Evolutionary conservation across 2,888 invertebrate genomes (phyloP).

Genomic region (Drosophila sordidapex): DNA sequence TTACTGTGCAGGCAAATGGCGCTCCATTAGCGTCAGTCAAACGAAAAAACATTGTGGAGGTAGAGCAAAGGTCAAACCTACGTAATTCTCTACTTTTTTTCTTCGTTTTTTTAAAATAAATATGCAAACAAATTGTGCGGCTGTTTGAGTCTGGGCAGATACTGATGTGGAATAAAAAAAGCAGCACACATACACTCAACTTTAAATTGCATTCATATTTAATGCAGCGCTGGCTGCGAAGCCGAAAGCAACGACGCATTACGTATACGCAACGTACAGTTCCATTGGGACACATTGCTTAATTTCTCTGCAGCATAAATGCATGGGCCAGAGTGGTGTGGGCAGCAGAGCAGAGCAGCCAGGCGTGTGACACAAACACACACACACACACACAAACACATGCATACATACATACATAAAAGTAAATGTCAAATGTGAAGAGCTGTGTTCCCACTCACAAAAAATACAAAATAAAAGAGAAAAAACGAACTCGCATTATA

Average conservation of each 20-base stretch:
- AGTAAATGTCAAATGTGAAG: constrained; percentile 72
- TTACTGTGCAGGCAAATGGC: constrained; percentile 60
- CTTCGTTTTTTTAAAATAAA: constrained; percentile 41
- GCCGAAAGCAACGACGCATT: constrained; percentile 67
- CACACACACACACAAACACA: constrained; percentile 15
- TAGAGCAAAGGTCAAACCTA: constrained; percentile 54
- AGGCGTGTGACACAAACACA: constrained; percentile 60
- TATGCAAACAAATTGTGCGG: constrained; percentile 69
- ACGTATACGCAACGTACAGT: constrained; percentile 76
- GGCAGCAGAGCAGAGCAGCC: constrained; percentile 44
- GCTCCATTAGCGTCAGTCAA: constrained; percentile 71
- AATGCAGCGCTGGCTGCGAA: constrained; percentile 64
- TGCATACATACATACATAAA: constrained; percentile 35
- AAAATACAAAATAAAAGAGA: constrained; percentile 9
- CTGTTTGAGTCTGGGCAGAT: constrained; percentile 54
- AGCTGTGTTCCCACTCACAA: constrained; percentile 24
- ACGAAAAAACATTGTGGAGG: constrained; percentile 19
- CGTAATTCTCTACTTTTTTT: constrained; percentile 24
- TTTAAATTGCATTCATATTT: constrained; percentile 81
- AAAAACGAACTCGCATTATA: constrained; percentile 54
- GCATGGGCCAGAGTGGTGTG: constrained; percentile 32
- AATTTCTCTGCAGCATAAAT: constrained; percentile 64
- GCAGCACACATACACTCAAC: constrained; percentile 42
- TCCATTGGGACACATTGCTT: constrained; percentile 77
- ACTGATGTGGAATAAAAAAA: constrained; percentile 31